These are phyloP conservation scores for Pogonophryne albipinna DNA, from an alignment of 2,797 vertebrate genomes.

Conservation along the genomic window DNA sequence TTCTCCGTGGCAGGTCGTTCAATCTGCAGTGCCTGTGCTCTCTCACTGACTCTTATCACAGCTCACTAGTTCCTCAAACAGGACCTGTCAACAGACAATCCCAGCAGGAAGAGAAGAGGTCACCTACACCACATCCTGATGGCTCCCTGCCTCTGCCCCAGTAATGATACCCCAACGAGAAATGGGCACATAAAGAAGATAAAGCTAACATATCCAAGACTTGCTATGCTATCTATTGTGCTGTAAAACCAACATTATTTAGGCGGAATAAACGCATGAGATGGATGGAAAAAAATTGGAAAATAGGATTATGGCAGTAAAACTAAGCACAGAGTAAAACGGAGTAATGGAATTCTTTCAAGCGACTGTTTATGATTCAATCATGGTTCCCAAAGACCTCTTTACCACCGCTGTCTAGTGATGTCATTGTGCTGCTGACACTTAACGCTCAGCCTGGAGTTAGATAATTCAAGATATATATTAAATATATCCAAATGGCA, in stretches of 20 bases:
- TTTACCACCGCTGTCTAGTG: slow-evolving; percentile 37
- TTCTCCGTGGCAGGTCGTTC: slow-evolving; percentile 46
- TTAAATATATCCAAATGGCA: slow-evolving; percentile 14
- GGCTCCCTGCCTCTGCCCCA: slow-evolving; percentile 41
- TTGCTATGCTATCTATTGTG: slow-evolving; percentile 50
- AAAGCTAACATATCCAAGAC: slow-evolving; percentile 56
- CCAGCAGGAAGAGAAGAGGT: slow-evolving; percentile 66
- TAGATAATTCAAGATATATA: not conserved
- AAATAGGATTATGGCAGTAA: slow-evolving; percentile 65
- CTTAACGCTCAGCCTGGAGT: not conserved
- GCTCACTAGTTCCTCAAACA: slow-evolving; percentile 58
- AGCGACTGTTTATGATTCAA: slow-evolving; percentile 67
- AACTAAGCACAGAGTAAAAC: slow-evolving; percentile 62
- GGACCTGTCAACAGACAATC: slow-evolving; percentile 74
- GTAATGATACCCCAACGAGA: slow-evolving; percentile 77
- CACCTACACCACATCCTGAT: slow-evolving; percentile 67
- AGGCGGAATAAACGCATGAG: slow-evolving; percentile 44
- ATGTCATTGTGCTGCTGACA: slow-evolving; percentile 31
- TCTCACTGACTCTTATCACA: slow-evolving; percentile 65
- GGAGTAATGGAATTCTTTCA: slow-evolving; percentile 48
- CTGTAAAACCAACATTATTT: slow-evolving; percentile 75
- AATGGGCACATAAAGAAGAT: slow-evolving; percentile 74
- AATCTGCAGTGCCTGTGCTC: slow-evolving; percentile 47
- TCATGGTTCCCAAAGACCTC: slow-evolving; percentile 51
- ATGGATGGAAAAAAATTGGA: slow-evolving; percentile 47